Evolutionary conservation across 1,140 invertebrate species (phyloP), one percentile per base, ranked within the genome.

Genomic region (Papilio polytes): DNA sequence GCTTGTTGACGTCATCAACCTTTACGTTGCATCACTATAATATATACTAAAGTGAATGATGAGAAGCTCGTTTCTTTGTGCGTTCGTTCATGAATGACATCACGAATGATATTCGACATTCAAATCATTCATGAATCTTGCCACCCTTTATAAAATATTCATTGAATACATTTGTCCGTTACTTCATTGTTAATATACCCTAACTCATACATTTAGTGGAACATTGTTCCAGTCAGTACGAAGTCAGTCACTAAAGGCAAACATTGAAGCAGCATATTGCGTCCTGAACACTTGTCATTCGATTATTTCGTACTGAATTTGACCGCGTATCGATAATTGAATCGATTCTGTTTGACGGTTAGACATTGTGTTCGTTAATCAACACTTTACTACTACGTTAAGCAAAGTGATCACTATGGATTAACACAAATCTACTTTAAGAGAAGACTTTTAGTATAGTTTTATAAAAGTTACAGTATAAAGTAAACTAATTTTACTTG

Each of bases 261-360:
- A 74, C 74, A 74, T 74, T 74, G 74, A 74, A 74, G 53, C 74
- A 74, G 74, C 74, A 51, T 74, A 74, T 74, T 74, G 74, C 46
- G 48, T 74, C 20, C 46, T 51, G 74, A 46, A 44, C 48, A 74
- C 74, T 48, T 74, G 44, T 74, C 74, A 74, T 51, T 74, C 74
- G 74, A 74, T 74, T 74, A 74, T 74, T 74, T 51, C 74, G 74
- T 74, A 26, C 48, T 51, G 74, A 51, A 74, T 74, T 74, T 74
- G 74, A 51, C 74, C 41, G 48, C 44, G 44, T 74, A 53, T 74
- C 44, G 74, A 74, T 48, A 74, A 74, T 74, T 74, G 74, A 48
- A 74, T 74, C 20, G 46, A 74, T 74, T 74, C 44, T 20, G 74
- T 51, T 74, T 26, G 74, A 44, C 51, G 74, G 22, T 48, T 51